These are phyloP conservation scores for Palaemon carinicauda DNA, from an alignment of 1,140 invertebrate species.

Conservation along the genomic window DNA sequence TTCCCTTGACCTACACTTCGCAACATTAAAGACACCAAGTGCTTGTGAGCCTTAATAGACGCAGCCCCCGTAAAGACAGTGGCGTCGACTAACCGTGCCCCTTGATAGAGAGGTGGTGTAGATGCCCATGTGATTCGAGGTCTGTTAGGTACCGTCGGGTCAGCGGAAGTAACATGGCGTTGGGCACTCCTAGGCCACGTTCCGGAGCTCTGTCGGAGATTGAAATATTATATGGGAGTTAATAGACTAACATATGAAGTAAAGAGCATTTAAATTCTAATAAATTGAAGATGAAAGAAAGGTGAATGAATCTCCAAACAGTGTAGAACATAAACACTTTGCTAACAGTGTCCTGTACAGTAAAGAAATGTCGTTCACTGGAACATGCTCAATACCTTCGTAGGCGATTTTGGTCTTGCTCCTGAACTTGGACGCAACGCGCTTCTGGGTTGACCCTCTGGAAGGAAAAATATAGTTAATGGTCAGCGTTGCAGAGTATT, in stretches of 20 bases:
- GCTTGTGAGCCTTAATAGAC: neutral
- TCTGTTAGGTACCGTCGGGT: neutral
- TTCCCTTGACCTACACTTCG: neutral
- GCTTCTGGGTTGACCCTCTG: too few relatives aligned
- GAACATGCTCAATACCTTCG: too few relatives aligned
- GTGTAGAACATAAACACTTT: too few relatives aligned
- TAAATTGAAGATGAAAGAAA: neutral
- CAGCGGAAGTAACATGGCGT: neutral
- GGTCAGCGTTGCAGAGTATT: too few relatives aligned
- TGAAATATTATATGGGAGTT: neutral
- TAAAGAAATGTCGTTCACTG: too few relatives aligned
- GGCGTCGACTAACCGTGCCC: neutral
- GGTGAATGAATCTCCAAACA: too few relatives aligned
- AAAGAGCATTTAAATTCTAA: neutral
- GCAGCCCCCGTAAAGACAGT: neutral
- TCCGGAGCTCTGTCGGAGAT: neutral
- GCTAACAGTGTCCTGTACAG: too few relatives aligned
- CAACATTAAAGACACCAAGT: neutral
- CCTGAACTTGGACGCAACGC: too few relatives aligned
- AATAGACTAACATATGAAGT: neutral
- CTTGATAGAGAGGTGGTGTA: slow-evolving; percentile 23
- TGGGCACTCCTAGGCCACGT: slow-evolving; percentile 13
- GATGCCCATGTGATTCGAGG: slow-evolving; percentile 40
- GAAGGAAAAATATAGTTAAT: too few relatives aligned
- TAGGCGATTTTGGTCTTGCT: too few relatives aligned